These are phyloP conservation scores for Diorhabda elongata DNA, from an alignment of 1,140 invertebrate genomes.

Conservation along the genomic window DNA sequence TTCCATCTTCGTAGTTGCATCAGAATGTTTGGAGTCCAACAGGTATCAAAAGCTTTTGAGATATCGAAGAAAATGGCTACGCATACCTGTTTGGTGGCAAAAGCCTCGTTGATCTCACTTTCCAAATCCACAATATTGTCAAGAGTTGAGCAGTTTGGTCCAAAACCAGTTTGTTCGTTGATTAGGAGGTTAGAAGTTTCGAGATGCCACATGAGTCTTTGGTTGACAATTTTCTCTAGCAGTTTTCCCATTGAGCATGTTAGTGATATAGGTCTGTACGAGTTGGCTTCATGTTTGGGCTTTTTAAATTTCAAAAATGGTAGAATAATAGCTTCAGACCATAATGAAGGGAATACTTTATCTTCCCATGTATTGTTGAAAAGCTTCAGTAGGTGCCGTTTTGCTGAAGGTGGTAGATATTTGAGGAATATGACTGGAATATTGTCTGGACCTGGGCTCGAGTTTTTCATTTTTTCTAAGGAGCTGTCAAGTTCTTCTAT, in stretches of 20 bases:
- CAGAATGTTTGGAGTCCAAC: no score
- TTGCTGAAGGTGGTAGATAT: not conserved
- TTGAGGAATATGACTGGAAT: conserved; percentile 14
- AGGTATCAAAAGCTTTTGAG: conserved; percentile 14
- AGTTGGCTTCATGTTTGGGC: conserved; percentile 4
- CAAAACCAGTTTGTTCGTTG: conserved; percentile 10
- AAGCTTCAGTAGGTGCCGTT: not conserved
- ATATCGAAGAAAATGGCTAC: conserved; percentile 18
- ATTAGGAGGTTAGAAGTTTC: conserved; percentile 16
- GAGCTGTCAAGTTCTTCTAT: not conserved
- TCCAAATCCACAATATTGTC: conserved; percentile 15
- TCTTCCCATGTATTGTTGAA: not conserved
- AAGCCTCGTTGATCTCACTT: conserved; percentile 13
- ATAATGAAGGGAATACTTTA: conserved; percentile 6
- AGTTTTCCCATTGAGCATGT: conserved; percentile 20
- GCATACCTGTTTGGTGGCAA: conserved; percentile 9
- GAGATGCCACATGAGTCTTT: conserved; percentile 12
- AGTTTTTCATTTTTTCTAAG: not conserved
- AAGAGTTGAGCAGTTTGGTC: not conserved
- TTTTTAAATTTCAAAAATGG: conserved; percentile 18
- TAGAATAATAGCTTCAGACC: conserved; percentile 15
- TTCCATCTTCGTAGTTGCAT: no score
- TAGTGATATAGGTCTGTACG: conserved; percentile 19
- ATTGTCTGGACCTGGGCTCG: conserved; percentile 6
- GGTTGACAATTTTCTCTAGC: conserved; percentile 21